Conservation (phyloP, 2,113 vertebrate genomes). For the Platichthys stellatus region DNA sequence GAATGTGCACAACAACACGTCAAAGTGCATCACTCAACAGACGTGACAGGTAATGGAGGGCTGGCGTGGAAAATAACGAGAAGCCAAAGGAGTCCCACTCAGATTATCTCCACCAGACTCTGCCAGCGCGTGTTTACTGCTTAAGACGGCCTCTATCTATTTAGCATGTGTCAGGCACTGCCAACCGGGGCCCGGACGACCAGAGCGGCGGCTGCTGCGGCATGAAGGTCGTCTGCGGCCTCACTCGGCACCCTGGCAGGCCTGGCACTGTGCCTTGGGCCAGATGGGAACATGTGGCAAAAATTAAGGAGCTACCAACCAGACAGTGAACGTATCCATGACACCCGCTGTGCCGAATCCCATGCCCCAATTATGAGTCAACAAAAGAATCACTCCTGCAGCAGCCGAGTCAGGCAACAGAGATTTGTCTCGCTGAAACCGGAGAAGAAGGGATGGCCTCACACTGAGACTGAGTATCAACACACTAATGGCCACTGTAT, state of each 20-base stretch:
- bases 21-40: constrained; percentile 3
- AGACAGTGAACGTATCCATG: constrained; percentile 57
- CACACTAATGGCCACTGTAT: neutral
- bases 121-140: constrained; percentile 62
- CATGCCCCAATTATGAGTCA: constrained; percentile 31
- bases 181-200: constrained; percentile 52
- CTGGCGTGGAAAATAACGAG: neutral
- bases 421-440: constrained; percentile 32
- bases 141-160: constrained; percentile 72
- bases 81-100: constrained; percentile 38
- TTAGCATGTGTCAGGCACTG: constrained; percentile 67
- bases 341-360: constrained; percentile 31
- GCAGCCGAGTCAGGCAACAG: constrained; percentile 19
- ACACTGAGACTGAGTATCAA: neutral
- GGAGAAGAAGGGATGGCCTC: neutral
- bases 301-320: constrained; percentile 54
- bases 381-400: constrained; percentile 29
- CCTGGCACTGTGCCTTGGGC: constrained; percentile 57
- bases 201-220: constrained; percentile 60
- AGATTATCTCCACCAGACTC: constrained; percentile 46
- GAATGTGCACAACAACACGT: constrained; percentile 4
- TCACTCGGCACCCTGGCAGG: constrained; percentile 31
- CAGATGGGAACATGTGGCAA: constrained; percentile 81
- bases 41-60: constrained; percentile 9
- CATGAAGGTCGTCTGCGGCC: constrained; percentile 57